Conservation (phyloP, 2,888 invertebrate species). For the Neuroscelio doddi region DNA sequence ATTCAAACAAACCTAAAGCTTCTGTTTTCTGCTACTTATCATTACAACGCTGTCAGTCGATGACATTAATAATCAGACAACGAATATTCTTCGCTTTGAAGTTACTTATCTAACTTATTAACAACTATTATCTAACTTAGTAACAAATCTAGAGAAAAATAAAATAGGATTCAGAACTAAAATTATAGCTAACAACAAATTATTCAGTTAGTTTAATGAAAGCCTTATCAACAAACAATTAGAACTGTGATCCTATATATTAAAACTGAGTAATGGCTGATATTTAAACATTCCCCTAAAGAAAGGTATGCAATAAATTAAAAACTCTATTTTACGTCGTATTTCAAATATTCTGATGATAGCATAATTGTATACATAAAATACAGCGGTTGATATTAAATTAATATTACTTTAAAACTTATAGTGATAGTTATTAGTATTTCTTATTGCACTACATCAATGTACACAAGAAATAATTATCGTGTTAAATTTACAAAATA, state of each 20-base stretch:
- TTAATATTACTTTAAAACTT: neutral
- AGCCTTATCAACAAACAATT: conserved; percentile 19
- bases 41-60: neutral
- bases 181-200: too few relatives aligned
- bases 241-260: conserved; percentile 2
- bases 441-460: conserved; percentile 12
- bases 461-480: too few relatives aligned
- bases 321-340: conserved; percentile 11
- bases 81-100: neutral
- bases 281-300: conserved; percentile 12
- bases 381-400: neutral
- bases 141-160: too few relatives aligned
- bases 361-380: too few relatives aligned
- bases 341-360: too few relatives aligned
- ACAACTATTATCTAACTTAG: too few relatives aligned
- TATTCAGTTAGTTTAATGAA: conserved; percentile 24
- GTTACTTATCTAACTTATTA: too few relatives aligned
- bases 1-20: conserved; percentile 23
- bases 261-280: conserved; percentile 34
- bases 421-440: neutral
- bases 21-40: conserved; percentile 5
- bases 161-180: too few relatives aligned
- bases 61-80: conserved; percentile 3
- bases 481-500: too few relatives aligned
- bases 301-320: too few relatives aligned